Percentiles rank a stretch among this genome's conserved stretches.
These are phyloP conservation scores for Chymomyza fuscimana DNA, from an alignment of 2,888 invertebrate species.

Conservation along the genomic window DNA sequence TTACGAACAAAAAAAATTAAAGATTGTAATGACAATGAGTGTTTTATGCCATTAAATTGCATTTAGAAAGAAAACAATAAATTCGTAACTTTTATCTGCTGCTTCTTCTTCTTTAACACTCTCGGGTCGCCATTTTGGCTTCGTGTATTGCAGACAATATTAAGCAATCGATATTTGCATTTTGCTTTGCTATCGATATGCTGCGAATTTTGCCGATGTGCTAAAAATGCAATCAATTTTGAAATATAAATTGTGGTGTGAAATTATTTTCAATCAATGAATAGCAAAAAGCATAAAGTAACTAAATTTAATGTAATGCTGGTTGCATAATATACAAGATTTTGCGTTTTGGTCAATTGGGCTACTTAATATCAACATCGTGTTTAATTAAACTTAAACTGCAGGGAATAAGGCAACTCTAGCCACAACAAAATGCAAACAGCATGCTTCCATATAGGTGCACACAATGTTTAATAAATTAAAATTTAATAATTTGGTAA, in stretches of 20 bases:
- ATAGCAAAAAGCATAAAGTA: no score
- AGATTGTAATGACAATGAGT: conserved; percentile 27
- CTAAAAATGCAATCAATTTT: not conserved
- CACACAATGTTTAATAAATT: conserved; percentile 75
- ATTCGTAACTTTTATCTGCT: conserved; percentile 40
- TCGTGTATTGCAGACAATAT: not conserved
- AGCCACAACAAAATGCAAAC: not conserved
- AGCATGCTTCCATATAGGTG: not conserved
- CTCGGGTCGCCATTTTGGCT: conserved; percentile 43
- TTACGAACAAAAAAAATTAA: conserved; percentile 9
- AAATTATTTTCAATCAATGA: no score
- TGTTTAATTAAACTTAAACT: not conserved
- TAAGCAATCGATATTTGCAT: conserved; percentile 22
- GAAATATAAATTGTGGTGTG: no score
- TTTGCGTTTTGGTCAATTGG: not conserved
- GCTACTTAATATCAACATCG: not conserved
- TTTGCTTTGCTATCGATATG: not conserved
- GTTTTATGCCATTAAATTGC: conserved; percentile 31
- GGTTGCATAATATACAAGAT: not conserved
- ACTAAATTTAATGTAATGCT: no score
- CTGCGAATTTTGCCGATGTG: not conserved
- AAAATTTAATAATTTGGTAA: conserved; percentile 77
- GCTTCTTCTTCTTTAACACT: conserved; percentile 26
- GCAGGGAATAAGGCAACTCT: not conserved
- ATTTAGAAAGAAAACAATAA: conserved; percentile 38